Percentiles rank a stretch among this genome's conserved stretches.
phyloP scores from a whole-genome alignment of 2,113 vertebrate species.

The Anolis sagrei region DNA sequence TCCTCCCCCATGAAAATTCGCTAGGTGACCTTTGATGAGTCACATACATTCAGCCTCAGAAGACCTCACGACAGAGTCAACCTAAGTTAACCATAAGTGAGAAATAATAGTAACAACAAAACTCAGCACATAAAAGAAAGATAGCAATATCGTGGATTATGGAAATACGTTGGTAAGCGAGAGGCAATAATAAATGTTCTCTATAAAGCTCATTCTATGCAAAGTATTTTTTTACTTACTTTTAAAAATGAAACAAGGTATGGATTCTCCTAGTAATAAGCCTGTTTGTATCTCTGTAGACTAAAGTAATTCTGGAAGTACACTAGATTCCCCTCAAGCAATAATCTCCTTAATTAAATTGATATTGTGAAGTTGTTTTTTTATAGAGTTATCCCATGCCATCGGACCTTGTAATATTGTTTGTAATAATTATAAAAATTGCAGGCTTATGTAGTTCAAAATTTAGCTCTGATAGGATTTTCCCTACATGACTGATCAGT shows the following conservation, averaged over 20 bases:
- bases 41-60: too few species aligned
- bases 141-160: not conserved
- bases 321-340: not conserved
- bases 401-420: not conserved
- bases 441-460: slow-evolving; percentile 3
- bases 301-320: not conserved
- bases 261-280: not conserved
- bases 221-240: not conserved
- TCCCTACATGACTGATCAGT: slow-evolving; percentile 6
- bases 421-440: not conserved
- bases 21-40: too few species aligned
- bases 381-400: not conserved
- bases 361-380: slow-evolving; percentile 19
- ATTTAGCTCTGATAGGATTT: not conserved
- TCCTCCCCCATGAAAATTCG: too few species aligned
- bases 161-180: not conserved
- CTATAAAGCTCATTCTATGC: not conserved
- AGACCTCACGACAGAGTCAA: too few species aligned
- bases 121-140: too few species aligned
- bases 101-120: too few species aligned
- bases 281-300: not conserved
- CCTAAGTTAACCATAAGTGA: too few species aligned
- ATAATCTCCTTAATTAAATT: not conserved
- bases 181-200: not conserved
- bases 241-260: not conserved